These are phyloP conservation scores for Stenodema calcarata DNA, from an alignment of 2,888 invertebrate species.

Conservation along the genomic window DNA sequence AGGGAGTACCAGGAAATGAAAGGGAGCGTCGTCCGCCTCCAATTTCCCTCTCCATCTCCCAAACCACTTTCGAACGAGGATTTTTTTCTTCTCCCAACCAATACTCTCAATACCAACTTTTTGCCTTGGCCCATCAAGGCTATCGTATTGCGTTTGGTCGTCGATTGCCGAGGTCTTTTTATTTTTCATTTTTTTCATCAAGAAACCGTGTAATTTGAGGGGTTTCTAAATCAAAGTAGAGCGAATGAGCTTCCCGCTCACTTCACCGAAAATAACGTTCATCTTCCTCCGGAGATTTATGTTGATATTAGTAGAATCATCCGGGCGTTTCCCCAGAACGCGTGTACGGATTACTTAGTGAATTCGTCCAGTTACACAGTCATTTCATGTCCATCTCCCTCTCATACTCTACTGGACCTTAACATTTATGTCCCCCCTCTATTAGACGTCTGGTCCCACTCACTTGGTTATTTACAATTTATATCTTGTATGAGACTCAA, in stretches of 20 bases:
- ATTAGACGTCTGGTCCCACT: no score
- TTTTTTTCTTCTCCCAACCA: not conserved
- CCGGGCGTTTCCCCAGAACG: no score
- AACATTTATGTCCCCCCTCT: no score
- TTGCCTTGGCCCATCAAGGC: not conserved
- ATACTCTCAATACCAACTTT: not conserved
- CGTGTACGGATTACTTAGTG: no score
- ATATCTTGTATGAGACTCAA: no score
- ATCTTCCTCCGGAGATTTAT: no score
- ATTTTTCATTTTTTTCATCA: not conserved
- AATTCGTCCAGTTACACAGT: not conserved
- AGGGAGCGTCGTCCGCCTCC: not conserved
- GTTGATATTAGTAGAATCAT: no score
- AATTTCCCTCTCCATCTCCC: not conserved
- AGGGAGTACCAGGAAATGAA: not conserved
- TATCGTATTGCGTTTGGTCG: not conserved
- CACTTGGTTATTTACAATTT: no score
- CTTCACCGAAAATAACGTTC: no score
- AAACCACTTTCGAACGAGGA: not conserved
- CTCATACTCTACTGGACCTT: no score
- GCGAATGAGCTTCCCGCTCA: not conserved
- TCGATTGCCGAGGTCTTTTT: not conserved
- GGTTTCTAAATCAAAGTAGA: not conserved
- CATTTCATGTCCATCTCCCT: no score
- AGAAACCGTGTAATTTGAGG: not conserved